Base-by-base conservation (phyloP, 2,113 vertebrate species). In the Gambusia affinis region DNA sequence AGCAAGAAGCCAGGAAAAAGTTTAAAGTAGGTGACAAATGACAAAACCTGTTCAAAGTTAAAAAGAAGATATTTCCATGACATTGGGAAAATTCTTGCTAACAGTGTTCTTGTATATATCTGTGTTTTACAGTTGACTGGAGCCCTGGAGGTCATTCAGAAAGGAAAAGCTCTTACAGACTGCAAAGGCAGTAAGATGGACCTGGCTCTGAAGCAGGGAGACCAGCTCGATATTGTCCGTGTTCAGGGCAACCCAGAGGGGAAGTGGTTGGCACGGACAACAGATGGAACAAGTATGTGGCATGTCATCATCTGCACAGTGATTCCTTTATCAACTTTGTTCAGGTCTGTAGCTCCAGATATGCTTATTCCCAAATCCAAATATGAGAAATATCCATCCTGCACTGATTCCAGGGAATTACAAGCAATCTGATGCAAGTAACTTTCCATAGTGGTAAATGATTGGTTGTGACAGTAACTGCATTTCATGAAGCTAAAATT, bases 231-330 rank as follows among this genome's bases (percentile, higher is more conserved):
- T 89, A 96, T 99, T 14, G 94, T 98, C 44, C 95, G 97, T 7
- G 90, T 98, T 62, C 95, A 93, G 7, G 95, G 97, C 75, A 99
- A 97, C 72, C 97, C 98, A 0, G 97, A 98, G 89, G 98, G 96
- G 10, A 96, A 96, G 67, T 99, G 97, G 97, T 70, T 99, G 81
- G 97, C 94, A 73, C 94, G 96, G 67, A 92, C 89, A 1, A 78
- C 85, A 70, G 96, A 95, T 44, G 97, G 95, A 72, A 90, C 90
- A 64, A 96, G 97, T 99, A 85, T 89, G 96, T 47, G 44, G 44
- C 44, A 47, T 22, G 14, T 47, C 17, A 1, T 47, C 44, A 7
- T 19, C 17, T 47, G 15, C 17, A 47, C 44, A 47, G 19, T 17
- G 14, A 19, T 19, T 47, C 1, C 5, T 47, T 47, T 4, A 19